Evolutionary conservation across 2,113 vertebrate species (phyloP), one percentile per base, ranked within the genome.

Genomic region (Misgurnus anguillicaudatus): DNA sequence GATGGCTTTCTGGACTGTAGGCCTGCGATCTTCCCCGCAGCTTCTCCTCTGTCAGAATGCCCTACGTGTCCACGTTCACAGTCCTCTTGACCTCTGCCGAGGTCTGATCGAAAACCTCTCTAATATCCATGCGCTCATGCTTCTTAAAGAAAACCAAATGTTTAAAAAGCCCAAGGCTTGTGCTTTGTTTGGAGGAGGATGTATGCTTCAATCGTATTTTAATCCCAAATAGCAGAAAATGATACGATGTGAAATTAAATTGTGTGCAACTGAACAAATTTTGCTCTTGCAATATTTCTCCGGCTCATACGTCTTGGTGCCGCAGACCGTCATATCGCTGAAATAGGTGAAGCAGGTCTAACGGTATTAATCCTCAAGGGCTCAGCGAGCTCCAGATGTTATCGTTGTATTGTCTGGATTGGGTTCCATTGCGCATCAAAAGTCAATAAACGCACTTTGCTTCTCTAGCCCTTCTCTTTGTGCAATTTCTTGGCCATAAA

Each of bases 21-120:
- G 71, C 83, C 75, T 86, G 82, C 76, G 84, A 82, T 69, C 78
- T 82, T 85, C 79, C 60, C 82, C 73, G 45, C 71, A 75, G 61
- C 73, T 42, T 42, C 68, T 84, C 69, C 82, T 75, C 66, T 14
- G 31, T 69, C 73, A 76, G 60, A 73, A 79, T 48, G 39, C 21
- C 5, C 55, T 58, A n/a, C n/a, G 60, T 81, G 66, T 19, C n/a
- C n/a, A n/a, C n/a, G n/a, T n/a, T 85, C 13, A 81, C 45, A 51
- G 63, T 42, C 61, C 16, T 77, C 61, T 74, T 80, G 82, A 80
- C 67, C 78, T 72, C 67, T 39, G 24, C 65, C 57, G 55, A 67
- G 63, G 53, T 77, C 73, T 82, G 11, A 70, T 78, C 82, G 82
- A 47, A 64, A 24, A 65, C 66, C 57, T 62, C 72, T 74, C 62